Evolutionary conservation across 2,113 vertebrate genomes (phyloP).

Genomic region (Pavo muticus): DNA sequence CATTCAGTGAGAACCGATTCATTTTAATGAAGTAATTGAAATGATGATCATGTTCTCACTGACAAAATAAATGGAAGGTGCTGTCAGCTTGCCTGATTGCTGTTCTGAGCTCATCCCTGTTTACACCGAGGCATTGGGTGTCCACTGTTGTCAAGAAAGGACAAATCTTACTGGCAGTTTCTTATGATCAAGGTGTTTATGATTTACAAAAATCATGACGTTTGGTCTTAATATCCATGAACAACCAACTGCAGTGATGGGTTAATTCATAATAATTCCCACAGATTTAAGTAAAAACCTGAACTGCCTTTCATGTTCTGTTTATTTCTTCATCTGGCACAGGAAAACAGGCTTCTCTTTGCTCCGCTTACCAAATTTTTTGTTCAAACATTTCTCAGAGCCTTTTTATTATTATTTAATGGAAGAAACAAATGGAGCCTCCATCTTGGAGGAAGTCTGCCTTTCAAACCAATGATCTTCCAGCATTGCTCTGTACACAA

Average conservation of each 20-base stretch:
- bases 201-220: background rate
- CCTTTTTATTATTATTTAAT: background rate
- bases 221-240: background rate
- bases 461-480: background rate
- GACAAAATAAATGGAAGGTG: background rate
- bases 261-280: background rate
- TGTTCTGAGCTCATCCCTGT: background rate
- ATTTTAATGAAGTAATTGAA: background rate
- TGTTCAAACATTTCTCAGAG: background rate
- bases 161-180: background rate
- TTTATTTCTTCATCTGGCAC: background rate
- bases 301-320: background rate
- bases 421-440: background rate
- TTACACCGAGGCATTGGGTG: background rate
- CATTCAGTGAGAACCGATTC: background rate
- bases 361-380: background rate
- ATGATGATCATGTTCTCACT: background rate
- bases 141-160: background rate
- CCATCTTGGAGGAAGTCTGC: background rate
- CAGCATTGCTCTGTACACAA: background rate
- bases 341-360: background rate
- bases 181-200: background rate
- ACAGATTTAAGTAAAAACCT: background rate
- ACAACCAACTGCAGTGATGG: background rate
- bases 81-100: fast-evolving